A percentile compares a stretch with the other conserved stretches of the same genome.
phyloP scores from a whole-genome alignment of 2,888 invertebrate species.

The Andrena haemorrhoa region DNA sequence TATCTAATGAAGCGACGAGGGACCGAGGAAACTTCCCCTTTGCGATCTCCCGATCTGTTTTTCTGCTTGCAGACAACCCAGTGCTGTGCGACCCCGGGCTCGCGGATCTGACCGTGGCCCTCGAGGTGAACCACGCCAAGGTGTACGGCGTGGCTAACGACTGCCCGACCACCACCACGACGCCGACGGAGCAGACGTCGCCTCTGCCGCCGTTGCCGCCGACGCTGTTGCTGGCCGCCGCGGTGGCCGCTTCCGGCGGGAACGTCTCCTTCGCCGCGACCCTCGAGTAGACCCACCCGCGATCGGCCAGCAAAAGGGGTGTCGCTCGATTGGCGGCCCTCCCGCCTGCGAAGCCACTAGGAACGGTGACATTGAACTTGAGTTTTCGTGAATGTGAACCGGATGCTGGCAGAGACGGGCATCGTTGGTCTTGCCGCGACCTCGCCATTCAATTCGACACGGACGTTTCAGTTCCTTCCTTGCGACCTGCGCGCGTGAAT shows the following conservation, averaged over 20 bases:
- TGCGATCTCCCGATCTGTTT: conserved; percentile 28
- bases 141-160: conserved; percentile 89
- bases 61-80: conserved; percentile 90
- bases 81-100: conserved; percentile 91
- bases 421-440: not conserved
- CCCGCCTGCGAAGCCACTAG: conserved; percentile 2
- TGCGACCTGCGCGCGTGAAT: conserved; percentile 34
- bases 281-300: conserved; percentile 75
- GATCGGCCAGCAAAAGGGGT: conserved; percentile 20
- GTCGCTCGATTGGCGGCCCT: not conserved
- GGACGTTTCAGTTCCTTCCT: conserved; percentile 56
- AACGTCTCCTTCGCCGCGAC: conserved; percentile 84
- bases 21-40: conserved; percentile 1
- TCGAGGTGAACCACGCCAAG: conserved; percentile 91
- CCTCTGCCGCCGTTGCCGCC: conserved; percentile 77
- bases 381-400: conserved; percentile 14
- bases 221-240: conserved; percentile 78
- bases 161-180: conserved; percentile 77
- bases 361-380: not conserved
- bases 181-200: conserved; percentile 64
- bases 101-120: conserved; percentile 89
- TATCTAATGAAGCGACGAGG: not conserved
- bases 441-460: not conserved
- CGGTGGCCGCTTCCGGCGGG: conserved; percentile 80
- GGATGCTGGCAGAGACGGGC: not conserved